Percentiles rank a stretch among this genome's conserved stretches.
Conservation (phyloP, 2,797 vertebrate genomes). For the Spea hammondii region DNA sequence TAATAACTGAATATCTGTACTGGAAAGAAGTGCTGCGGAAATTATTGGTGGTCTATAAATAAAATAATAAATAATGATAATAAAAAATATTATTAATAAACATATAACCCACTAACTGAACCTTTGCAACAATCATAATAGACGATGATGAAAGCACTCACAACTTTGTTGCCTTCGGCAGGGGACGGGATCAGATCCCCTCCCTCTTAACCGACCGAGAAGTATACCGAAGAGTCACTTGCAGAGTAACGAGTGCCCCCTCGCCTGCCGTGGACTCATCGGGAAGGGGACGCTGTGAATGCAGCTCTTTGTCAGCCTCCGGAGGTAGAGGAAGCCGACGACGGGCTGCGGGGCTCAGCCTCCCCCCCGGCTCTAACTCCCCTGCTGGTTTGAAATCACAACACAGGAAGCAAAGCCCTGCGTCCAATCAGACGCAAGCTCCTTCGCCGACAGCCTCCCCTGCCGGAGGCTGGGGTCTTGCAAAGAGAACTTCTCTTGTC, state of each 20-base stretch:
- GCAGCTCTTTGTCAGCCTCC: slow-evolving; percentile 30
- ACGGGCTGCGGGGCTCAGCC: slow-evolving; percentile 3
- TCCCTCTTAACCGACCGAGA: slow-evolving; percentile 52
- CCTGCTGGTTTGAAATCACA: slow-evolving; percentile 73
- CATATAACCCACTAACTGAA: too few species aligned
- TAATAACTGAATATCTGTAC: too few species aligned
- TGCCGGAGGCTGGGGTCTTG: slow-evolving; percentile 26
- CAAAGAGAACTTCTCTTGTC: neutral
- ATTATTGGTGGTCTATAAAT: too few species aligned
- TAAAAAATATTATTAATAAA: too few species aligned
- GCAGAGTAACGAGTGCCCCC: slow-evolving; percentile 22
- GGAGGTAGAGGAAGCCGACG: slow-evolving; percentile 17
- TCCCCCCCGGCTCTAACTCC: neutral
- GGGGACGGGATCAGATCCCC: slow-evolving; percentile 28
- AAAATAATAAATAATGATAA: too few species aligned
- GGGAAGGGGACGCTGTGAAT: slow-evolving; percentile 11
- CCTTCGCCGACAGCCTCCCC: slow-evolving; percentile 30
- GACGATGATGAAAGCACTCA: slow-evolving; percentile 54
- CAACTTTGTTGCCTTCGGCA: slow-evolving; percentile 55
- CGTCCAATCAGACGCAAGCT: slow-evolving; percentile 67
- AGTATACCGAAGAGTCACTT: neutral
- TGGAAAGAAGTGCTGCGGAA: too few species aligned
- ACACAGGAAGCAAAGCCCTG: slow-evolving; percentile 71
- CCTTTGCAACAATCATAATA: too few species aligned
- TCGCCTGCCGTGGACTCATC: slow-evolving; percentile 48